Evolutionary conservation across 1,140 invertebrate species (phyloP).

Genomic region (Archivesica marissinica): DNA sequence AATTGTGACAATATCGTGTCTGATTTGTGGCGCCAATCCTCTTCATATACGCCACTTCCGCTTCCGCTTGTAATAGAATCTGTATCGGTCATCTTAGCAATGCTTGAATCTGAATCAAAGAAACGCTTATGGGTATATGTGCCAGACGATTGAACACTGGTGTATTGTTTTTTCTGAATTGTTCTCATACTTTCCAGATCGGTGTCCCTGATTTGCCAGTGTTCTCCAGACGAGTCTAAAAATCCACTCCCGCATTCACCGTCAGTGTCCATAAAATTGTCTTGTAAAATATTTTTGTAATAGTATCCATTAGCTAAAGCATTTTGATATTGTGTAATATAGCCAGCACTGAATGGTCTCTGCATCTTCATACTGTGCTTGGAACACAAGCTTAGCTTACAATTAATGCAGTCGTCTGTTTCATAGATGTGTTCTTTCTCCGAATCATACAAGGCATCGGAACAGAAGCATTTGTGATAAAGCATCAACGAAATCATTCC

Average conservation of each 20-base stretch:
- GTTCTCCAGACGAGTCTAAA: conserved; percentile 55
- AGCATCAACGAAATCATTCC: conserved; percentile 93
- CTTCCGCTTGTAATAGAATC: conserved; percentile 64
- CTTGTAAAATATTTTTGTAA: conserved; percentile 75
- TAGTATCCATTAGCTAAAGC: conserved; percentile 70
- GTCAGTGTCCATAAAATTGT: conserved; percentile 71
- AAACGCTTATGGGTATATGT: conserved; percentile 72
- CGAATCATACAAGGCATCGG: conserved; percentile 80
- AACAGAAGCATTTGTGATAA: conserved; percentile 92
- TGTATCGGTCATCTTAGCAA: conserved; percentile 42
- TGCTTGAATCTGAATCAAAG: conserved; percentile 61
- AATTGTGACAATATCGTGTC: conserved; percentile 52
- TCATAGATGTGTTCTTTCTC: conserved; percentile 66
- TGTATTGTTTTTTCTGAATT: conserved; percentile 40
- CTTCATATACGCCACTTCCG: conserved; percentile 56
- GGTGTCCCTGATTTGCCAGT: conserved; percentile 49
- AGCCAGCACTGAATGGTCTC: conserved; percentile 73
- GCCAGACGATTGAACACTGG: conserved; percentile 66
- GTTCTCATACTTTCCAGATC: conserved; percentile 37
- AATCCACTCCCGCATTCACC: conserved; percentile 65
- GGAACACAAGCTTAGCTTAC: conserved; percentile 75
- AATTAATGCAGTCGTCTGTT: conserved; percentile 75
- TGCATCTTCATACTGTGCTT: conserved; percentile 73
- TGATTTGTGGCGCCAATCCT: conserved; percentile 46
- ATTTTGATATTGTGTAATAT: conserved; percentile 73